These are phyloP conservation scores for Mesorhabditis spiculigera DNA, from an alignment of 2,888 invertebrate species.

Conservation along the genomic window DNA sequence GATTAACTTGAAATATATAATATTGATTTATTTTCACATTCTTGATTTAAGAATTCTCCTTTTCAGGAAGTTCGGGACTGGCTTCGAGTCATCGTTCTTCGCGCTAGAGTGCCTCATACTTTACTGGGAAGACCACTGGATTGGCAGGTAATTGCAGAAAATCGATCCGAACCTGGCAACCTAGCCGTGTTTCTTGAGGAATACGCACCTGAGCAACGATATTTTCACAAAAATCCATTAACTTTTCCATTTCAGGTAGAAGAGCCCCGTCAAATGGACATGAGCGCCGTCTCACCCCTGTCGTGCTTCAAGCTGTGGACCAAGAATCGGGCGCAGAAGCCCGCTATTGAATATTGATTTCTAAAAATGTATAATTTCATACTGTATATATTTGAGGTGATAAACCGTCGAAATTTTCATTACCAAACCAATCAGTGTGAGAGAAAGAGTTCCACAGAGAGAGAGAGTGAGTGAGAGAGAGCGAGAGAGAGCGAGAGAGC, in stretches of 20 bases:
- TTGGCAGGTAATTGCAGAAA: conserved; percentile 32
- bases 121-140: conserved; percentile 42
- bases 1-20: too few species aligned
- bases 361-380: too few species aligned
- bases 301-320: conserved; percentile 33
- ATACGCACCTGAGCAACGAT: not conserved
- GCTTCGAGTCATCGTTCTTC: conserved; percentile 45
- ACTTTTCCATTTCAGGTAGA: conserved; percentile 19
- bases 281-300: conserved; percentile 30
- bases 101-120: conserved; percentile 49
- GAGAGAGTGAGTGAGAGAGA: too few species aligned
- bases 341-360: too few species aligned
- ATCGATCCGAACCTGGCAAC: not conserved
- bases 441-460: too few species aligned
- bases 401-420: too few species aligned
- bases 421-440: too few species aligned
- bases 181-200: too few species aligned
- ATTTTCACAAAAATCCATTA: not conserved
- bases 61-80: conserved; percentile 44
- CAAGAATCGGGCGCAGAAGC: not conserved
- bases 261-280: conserved; percentile 25
- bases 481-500: too few species aligned
- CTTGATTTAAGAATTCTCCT: not conserved
- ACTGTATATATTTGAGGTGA: too few species aligned
- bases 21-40: too few species aligned